These are phyloP conservation scores for Hyaena hyaena DNA, from an alignment of 2,113 vertebrate species.

Conservation along the genomic window DNA sequence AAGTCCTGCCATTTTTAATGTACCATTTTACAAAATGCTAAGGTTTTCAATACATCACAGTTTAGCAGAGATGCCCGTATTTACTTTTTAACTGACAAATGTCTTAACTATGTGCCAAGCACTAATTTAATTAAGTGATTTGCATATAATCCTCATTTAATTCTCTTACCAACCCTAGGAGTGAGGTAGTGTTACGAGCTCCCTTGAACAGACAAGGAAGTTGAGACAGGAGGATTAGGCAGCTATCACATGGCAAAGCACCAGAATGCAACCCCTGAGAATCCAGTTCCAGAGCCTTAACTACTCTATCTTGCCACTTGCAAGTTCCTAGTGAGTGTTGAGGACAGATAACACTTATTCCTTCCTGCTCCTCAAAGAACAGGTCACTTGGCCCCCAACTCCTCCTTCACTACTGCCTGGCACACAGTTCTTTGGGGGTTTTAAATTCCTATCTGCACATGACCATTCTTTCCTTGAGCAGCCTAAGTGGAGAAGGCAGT, in stretches of 20 bases:
- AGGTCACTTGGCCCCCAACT: neutral
- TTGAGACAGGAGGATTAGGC: neutral
- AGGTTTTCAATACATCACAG: neutral
- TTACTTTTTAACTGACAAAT: neutral
- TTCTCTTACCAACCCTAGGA: neutral
- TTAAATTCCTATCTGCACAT: neutral
- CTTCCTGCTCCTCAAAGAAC: neutral
- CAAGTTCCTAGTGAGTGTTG: neutral
- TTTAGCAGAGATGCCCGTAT: neutral
- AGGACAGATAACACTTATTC: neutral
- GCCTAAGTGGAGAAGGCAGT: neutral
- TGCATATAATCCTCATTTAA: neutral
- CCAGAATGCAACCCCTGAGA: neutral
- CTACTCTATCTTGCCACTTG: neutral
- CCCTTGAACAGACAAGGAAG: neutral
- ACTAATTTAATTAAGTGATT: neutral
- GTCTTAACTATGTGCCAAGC: neutral
- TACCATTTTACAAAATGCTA: constrained; percentile 23
- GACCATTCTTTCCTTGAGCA: neutral
- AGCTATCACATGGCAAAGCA: neutral
- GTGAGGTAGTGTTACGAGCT: neutral
- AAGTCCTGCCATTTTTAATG: neutral
- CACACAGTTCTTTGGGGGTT: constrained; percentile 11
- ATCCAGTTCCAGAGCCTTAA: neutral
- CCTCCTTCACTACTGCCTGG: neutral